phyloP scores from a whole-genome alignment of 2,797 vertebrate species.

The Sus cebifrons region DNA sequence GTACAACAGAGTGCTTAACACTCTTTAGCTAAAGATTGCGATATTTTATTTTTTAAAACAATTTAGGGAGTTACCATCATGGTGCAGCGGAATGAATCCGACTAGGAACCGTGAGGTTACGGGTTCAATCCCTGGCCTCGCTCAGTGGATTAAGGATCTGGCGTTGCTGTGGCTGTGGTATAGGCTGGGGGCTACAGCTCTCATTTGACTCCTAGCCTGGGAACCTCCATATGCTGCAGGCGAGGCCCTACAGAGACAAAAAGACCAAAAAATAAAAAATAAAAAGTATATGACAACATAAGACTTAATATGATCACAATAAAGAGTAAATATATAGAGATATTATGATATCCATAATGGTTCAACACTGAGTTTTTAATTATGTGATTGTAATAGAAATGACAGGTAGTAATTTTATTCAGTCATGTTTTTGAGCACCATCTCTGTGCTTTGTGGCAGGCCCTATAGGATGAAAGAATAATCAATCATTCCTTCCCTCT shows the following conservation, averaged over 20 bases:
- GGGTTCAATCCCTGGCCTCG: too few species aligned
- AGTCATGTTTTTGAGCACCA: background rate
- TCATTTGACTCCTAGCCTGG: too few species aligned
- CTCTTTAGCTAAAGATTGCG: background rate
- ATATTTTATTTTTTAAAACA: background rate
- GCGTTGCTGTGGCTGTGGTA: too few species aligned
- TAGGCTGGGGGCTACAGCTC: too few species aligned
- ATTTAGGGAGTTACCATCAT: too few species aligned
- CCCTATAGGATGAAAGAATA: background rate
- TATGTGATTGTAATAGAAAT: background rate
- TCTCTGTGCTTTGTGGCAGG: background rate
- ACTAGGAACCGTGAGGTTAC: too few species aligned
- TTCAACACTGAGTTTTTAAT: background rate
- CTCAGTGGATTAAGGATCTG: too few species aligned
- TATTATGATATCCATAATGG: background rate
- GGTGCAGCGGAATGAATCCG: too few species aligned
- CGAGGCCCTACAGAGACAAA: too few species aligned
- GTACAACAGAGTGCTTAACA: rapidly evolving
- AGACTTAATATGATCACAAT: background rate
- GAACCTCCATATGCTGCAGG: too few species aligned
- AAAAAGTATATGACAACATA: background rate
- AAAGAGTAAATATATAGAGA: background rate
- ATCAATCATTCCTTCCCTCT: background rate
- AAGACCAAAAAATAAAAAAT: too few species aligned
- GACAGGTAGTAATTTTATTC: background rate